Percentiles rank a stretch among this genome's conserved stretches.
Evolutionary conservation across 2,888 invertebrate species (phyloP).

Genomic region (Lamellibrachia satsuma): DNA sequence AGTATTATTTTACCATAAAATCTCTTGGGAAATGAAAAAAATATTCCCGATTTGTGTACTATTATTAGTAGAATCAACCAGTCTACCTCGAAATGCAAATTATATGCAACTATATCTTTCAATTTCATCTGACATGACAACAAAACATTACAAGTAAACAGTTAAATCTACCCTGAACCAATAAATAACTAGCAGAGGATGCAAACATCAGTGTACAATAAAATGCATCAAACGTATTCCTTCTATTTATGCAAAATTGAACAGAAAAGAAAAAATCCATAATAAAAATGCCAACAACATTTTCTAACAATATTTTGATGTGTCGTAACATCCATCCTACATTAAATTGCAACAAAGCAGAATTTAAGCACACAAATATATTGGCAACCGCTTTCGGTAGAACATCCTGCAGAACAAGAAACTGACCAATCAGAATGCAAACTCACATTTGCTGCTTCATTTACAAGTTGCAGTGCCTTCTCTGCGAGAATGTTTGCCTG

Average conservation of each 20-base stretch:
- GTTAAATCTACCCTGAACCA: too few species aligned
- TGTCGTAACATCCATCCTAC: too few species aligned
- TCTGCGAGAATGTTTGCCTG: background rate
- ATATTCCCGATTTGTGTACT: too few species aligned
- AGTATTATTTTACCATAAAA: too few species aligned
- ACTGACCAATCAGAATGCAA: background rate
- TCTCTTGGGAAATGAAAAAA: too few species aligned
- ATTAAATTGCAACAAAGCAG: too few species aligned
- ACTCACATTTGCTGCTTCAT: background rate
- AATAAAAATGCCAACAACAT: background rate
- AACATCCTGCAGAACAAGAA: background rate
- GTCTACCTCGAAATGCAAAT: background rate
- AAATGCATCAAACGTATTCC: background rate
- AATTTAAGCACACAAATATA: too few species aligned
- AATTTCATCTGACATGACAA: background rate
- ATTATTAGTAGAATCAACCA: background rate
- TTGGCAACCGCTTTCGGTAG: background rate
- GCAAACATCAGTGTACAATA: background rate
- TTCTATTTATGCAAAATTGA: background rate
- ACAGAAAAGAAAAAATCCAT: background rate
- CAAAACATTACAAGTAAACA: background rate
- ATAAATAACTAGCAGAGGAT: background rate
- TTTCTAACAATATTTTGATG: background rate
- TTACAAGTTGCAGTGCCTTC: background rate
- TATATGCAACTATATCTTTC: background rate